Percentiles rank a stretch among this genome's conserved stretches.
Conservation (phyloP, 2,113 vertebrate genomes). For the Xenopus borealis region DNA sequence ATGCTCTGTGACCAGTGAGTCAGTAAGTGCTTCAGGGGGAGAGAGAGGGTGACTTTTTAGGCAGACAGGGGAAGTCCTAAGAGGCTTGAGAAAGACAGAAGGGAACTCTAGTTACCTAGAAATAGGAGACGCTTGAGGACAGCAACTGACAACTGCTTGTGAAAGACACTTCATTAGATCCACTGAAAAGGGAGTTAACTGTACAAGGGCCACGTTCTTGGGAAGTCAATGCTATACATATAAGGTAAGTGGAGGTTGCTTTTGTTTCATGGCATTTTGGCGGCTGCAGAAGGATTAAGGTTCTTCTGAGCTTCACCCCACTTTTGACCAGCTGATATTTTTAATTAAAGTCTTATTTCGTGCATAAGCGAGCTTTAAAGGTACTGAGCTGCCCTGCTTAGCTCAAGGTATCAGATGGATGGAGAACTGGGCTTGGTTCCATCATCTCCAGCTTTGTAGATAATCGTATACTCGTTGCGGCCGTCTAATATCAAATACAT, state of each 20-base stretch:
- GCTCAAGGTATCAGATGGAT: too few relatives aligned
- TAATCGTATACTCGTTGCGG: too few relatives aligned
- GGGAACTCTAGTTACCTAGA: not conserved
- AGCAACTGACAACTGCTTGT: not conserved
- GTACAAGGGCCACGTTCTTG: not conserved
- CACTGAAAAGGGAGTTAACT: not conserved
- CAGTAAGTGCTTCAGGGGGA: accelerated
- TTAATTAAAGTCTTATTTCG: too few relatives aligned
- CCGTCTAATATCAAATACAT: too few relatives aligned
- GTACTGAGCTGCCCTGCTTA: too few relatives aligned
- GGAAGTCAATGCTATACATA: not conserved
- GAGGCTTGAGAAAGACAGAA: not conserved
- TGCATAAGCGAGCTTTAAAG: too few relatives aligned
- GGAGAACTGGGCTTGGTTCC: too few relatives aligned
- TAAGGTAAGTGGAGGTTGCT: not conserved
- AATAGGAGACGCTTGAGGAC: not conserved
- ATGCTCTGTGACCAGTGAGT: not conserved
- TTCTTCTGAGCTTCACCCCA: too few relatives aligned
- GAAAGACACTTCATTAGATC: not conserved
- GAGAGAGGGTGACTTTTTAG: not conserved
- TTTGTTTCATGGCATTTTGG: too few relatives aligned
- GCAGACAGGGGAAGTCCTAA: not conserved
- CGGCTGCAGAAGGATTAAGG: too few relatives aligned
- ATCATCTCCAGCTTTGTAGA: too few relatives aligned
- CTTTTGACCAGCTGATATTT: too few relatives aligned